Base-by-base conservation (phyloP, 1,140 invertebrate genomes). In the Steinernema khuongi region DNA sequence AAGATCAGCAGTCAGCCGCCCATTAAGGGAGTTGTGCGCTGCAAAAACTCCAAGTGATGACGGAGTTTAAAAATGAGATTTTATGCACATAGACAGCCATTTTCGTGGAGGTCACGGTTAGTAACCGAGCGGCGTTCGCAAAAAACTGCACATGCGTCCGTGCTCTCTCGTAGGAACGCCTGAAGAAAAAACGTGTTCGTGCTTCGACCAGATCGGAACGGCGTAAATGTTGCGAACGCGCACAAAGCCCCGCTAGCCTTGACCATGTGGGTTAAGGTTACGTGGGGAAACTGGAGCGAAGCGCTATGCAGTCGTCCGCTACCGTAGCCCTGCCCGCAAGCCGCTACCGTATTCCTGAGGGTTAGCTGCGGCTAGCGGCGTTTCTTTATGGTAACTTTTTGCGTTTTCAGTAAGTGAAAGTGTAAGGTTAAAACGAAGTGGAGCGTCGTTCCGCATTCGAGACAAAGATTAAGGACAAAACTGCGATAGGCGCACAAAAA, bases 251-350 rank as follows among this genome's bases (percentile, higher is more conserved):
- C 11, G 50, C 22, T 60, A 60, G 50, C 50, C 50, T 60, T 60
- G 50, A 60, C 50, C 50, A 60, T 60, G 50, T 60, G 50, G 50
- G 50, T 60, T 60, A 60, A 60, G 50, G 50, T 60, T 60, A 60
- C 14, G 50, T 60, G 50, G 14, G 14, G 50, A 60, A 60, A 60
- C 11, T 26, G 50, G 11, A 26, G 19, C 50, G 50, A 60, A 60
- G n/a, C 36, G 36, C 36, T 41, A n/a, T 41, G 36, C 50, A 60
- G 26, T 22, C 14, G 19, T 60, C 26, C 11, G 50, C 22, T 22
- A n/a, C n/a, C n/a, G n/a, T n/a, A n/a, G n/a, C n/a, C n/a, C n/a
- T n/a, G n/a, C n/a, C n/a, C n/a, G n/a, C 7, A 17, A 60, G 19
- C 4, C 50, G 50, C 19, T 60, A 60, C 50, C 50, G 50, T 60